Conservation (phyloP, 2,113 vertebrate species). For the Perognathus longimembris region DNA sequence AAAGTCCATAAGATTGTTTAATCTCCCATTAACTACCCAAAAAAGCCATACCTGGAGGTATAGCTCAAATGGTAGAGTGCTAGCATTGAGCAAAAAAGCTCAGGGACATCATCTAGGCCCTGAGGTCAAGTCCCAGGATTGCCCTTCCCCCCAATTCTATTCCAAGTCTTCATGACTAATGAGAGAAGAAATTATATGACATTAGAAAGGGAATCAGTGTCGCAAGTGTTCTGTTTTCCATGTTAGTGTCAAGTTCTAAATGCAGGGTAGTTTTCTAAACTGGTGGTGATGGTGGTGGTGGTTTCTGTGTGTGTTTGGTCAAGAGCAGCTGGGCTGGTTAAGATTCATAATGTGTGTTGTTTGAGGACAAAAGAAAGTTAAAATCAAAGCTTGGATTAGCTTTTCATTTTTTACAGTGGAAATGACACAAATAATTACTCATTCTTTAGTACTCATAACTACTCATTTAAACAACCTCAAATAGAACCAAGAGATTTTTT, state of each 20-base stretch:
- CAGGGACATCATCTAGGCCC: no score
- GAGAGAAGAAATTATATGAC: conserved; percentile 4
- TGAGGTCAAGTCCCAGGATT: no score
- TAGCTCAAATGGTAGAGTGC: no score
- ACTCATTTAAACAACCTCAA: not conserved
- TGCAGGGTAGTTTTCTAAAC: conserved; percentile 11
- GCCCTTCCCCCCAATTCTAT: not conserved
- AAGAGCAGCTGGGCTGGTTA: not conserved
- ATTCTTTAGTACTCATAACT: conserved; percentile 32
- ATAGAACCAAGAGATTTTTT: conserved; percentile 37
- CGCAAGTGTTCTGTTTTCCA: conserved; percentile 1
- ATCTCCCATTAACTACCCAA: no score
- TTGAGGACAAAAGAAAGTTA: conserved; percentile 39
- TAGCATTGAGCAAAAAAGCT: no score
- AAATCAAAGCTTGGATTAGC: not conserved
- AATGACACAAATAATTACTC: not conserved
- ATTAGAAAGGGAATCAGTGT: conserved; percentile 28
- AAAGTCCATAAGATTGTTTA: no score
- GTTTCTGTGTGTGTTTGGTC: not conserved
- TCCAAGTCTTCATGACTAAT: not conserved
- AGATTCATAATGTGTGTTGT: not conserved
- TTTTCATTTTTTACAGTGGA: not conserved
- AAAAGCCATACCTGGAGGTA: no score
- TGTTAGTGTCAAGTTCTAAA: conserved; percentile 30
- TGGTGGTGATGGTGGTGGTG: not conserved